Percentiles rank a stretch among this genome's conserved stretches.
These are phyloP conservation scores for Toxostoma redivivum DNA, from an alignment of 2,113 vertebrate genomes.

Conservation along the genomic window DNA sequence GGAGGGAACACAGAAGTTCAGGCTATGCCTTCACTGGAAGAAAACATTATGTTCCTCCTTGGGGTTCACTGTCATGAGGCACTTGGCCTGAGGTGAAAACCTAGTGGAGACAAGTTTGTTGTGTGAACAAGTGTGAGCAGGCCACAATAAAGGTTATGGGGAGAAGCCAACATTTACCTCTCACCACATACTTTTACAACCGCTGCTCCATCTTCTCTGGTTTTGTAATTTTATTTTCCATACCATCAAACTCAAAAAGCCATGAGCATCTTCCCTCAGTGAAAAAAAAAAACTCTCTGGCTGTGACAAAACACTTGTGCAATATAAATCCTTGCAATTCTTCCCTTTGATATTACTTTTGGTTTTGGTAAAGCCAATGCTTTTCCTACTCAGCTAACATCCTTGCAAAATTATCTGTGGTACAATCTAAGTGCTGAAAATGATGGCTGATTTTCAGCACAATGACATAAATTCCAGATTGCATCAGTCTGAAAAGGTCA, in stretches of 20 bases:
- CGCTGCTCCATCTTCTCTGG: neutral
- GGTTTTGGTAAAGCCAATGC: neutral
- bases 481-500: neutral
- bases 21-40: neutral
- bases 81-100: slow-evolving; percentile 8
- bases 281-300: neutral
- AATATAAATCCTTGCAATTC: neutral
- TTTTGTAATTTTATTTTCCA: neutral
- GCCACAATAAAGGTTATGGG: neutral
- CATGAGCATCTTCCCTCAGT: neutral
- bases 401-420: neutral
- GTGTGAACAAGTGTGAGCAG: slow-evolving; percentile 22
- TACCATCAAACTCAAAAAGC: neutral
- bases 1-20: neutral
- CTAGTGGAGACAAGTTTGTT: neutral
- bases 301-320: neutral
- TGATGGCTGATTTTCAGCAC: neutral
- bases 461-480: neutral
- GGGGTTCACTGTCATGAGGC: neutral
- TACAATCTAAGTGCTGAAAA: neutral
- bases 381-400: neutral
- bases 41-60: neutral
- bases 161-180: neutral
- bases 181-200: neutral
- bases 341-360: neutral